A percentile compares a stretch with the other conserved stretches of the same genome.
These are phyloP conservation scores for Nesidiocoris tenuis DNA, from an alignment of 2,888 invertebrate species.

Conservation along the genomic window DNA sequence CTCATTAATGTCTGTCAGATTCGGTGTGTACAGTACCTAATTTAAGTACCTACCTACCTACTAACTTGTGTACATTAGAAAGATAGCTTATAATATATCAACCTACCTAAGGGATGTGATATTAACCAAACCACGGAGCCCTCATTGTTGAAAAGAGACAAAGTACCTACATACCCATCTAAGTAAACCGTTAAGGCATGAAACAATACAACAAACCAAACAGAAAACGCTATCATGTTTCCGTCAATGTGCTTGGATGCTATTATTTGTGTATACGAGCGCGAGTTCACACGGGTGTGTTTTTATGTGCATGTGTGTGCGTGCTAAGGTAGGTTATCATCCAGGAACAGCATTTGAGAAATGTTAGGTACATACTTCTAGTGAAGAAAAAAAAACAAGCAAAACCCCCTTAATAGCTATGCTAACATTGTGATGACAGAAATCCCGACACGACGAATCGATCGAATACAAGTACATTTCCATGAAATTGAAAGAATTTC, in stretches of 20 bases:
- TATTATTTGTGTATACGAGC: not conserved
- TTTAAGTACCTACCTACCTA: conserved; percentile 29
- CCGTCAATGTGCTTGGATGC: not conserved
- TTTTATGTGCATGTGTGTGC: not conserved
- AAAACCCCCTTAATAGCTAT: conserved; percentile 21
- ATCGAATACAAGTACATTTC: too few species aligned
- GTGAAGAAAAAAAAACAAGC: conserved; percentile 14
- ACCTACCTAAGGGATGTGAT: conserved; percentile 36
- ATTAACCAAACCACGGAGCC: conserved; percentile 12
- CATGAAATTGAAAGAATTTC: too few species aligned
- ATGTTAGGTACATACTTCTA: too few species aligned
- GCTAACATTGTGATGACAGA: too few species aligned
- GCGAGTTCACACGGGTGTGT: not conserved
- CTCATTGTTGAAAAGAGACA: not conserved
- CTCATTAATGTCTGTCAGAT: conserved; percentile 37
- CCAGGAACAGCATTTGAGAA: too few species aligned
- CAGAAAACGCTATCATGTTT: not conserved
- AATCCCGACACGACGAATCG: too few species aligned
- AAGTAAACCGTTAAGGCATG: not conserved
- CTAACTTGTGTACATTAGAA: conserved; percentile 15
- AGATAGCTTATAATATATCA: too few species aligned
- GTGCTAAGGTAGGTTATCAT: too few species aligned
- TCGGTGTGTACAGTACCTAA: conserved; percentile 41
- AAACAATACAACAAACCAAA: not conserved
- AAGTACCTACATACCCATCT: not conserved